Conservation (phyloP, 1,140 invertebrate species). For the Aphaenogaster ashmeadi region DNA sequence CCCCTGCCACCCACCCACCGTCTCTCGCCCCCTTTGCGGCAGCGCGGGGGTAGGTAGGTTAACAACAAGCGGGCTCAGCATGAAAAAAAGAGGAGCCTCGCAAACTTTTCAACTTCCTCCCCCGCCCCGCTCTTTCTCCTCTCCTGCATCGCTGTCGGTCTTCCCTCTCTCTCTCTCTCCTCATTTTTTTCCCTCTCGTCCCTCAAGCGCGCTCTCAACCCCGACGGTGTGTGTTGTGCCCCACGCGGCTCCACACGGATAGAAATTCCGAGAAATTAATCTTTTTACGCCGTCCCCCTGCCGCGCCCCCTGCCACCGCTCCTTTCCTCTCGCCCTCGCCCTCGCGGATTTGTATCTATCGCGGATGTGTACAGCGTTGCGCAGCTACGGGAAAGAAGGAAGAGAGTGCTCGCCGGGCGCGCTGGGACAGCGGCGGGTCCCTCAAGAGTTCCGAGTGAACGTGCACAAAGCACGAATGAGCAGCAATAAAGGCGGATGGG, state of each 20-base stretch:
- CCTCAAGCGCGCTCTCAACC: constrained; percentile 34
- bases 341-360: constrained; percentile 44
- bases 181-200: constrained; percentile 52
- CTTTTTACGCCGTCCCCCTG: constrained; percentile 74
- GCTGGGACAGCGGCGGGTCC: constrained; percentile 42
- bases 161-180: constrained; percentile 51
- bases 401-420: constrained; percentile 29
- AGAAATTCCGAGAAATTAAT: constrained; percentile 82
- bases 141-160: constrained; percentile 22
- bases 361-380: constrained; percentile 36
- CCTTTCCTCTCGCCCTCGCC: constrained; percentile 14
- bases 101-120: constrained; percentile 64
- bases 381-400: constrained; percentile 30
- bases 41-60: constrained; percentile 15
- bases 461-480: constrained; percentile 55
- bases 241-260: constrained; percentile 61
- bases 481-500: constrained; percentile 55
- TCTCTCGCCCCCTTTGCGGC: background rate
- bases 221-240: background rate
- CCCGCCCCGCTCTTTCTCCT: constrained; percentile 2
- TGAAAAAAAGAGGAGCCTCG: constrained; percentile 57
- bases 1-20: background rate
- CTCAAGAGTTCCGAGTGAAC: constrained; percentile 52
- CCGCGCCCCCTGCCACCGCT: constrained; percentile 22
- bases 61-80: constrained; percentile 61